These are phyloP conservation scores for Malacoraja senta DNA, from an alignment of 2,797 vertebrate species.

Conservation along the genomic window DNA sequence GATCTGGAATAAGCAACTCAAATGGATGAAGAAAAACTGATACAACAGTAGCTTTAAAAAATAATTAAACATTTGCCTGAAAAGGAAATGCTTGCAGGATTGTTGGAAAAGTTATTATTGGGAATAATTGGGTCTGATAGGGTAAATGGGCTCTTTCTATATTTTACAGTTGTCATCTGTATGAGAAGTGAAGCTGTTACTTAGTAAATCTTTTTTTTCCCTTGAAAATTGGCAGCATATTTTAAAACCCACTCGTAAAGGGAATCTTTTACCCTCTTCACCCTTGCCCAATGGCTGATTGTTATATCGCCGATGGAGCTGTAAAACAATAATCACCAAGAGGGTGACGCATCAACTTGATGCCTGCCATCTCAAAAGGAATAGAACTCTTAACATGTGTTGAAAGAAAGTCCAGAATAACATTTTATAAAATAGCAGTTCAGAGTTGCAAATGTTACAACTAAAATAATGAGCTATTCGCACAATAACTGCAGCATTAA, in stretches of 20 bases:
- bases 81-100: background rate
- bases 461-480: background rate
- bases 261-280: no score
- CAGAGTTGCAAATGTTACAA: background rate
- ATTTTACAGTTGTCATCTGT: background rate
- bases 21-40: background rate
- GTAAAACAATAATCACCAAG: background rate
- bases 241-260: background rate
- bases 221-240: background rate
- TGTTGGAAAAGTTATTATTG: background rate
- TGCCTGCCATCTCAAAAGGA: background rate
- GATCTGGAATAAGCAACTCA: background rate
- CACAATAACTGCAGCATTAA: background rate
- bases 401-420: background rate
- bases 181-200: background rate
- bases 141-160: background rate
- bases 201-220: background rate
- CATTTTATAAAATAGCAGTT: background rate
- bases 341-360: background rate
- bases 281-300: background rate
- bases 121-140: no score
- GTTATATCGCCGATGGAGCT: no score
- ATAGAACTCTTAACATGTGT: background rate
- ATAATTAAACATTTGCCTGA: background rate
- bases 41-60: background rate